Percentiles rank a stretch among this genome's conserved stretches.
These are phyloP conservation scores for Herpetotheres cachinnans DNA, from an alignment of 2,113 vertebrate species.

Conservation along the genomic window DNA sequence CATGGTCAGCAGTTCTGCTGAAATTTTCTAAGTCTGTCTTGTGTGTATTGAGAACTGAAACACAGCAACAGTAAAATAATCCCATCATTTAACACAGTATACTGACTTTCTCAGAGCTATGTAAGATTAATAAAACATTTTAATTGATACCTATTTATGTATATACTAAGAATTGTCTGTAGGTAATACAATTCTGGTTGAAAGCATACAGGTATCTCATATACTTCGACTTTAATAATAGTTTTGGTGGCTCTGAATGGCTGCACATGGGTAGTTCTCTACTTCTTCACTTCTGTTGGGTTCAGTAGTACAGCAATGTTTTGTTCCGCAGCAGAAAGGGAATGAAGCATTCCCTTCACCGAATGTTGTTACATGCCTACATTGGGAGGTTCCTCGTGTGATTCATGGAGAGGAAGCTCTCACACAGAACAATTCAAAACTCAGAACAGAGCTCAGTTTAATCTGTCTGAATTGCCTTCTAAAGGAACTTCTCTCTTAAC, in stretches of 20 bases:
- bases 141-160: not conserved
- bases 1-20: not conserved
- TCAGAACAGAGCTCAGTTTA: slow-evolving; percentile 5
- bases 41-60: not conserved
- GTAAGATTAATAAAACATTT: not conserved
- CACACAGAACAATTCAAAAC: not conserved
- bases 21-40: not conserved
- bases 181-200: not conserved
- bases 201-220: not conserved
- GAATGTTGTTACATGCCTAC: not conserved
- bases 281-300: not conserved
- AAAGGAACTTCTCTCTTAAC: not conserved
- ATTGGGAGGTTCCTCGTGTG: rapidly evolving
- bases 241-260: not conserved
- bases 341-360: not conserved
- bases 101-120: not conserved
- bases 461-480: slow-evolving; percentile 21
- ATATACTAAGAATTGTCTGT: not conserved
- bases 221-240: not conserved
- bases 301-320: not conserved
- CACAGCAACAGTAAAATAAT: not conserved
- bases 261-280: not conserved
- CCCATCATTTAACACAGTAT: not conserved
- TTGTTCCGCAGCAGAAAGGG: not conserved
- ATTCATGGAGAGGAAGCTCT: not conserved